Evolutionary conservation across 1,140 invertebrate species (phyloP).

Genomic region (Mactra quadrangularis): DNA sequence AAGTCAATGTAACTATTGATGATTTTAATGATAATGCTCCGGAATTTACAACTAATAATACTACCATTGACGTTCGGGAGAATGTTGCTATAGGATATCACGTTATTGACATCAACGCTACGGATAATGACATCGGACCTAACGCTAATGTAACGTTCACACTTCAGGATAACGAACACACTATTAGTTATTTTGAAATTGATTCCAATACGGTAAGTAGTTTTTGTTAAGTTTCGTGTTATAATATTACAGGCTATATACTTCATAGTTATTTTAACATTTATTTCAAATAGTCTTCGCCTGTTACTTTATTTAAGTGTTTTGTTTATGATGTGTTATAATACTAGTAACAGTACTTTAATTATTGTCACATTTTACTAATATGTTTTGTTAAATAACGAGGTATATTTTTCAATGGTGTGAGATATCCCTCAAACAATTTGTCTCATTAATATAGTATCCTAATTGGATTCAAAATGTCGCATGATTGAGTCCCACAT

Average conservation of each 20-base stretch:
- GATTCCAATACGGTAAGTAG: conserved; percentile 24
- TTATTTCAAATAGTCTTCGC: too few relatives aligned
- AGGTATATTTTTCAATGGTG: too few relatives aligned
- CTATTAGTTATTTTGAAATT: neutral
- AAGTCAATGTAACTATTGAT: conserved; percentile 26
- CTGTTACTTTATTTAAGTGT: too few relatives aligned
- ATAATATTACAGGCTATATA: neutral
- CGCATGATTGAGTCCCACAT: too few relatives aligned
- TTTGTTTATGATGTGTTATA: too few relatives aligned
- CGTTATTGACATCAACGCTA: conserved; percentile 20
- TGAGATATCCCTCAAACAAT: too few relatives aligned
- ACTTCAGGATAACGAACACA: neutral
- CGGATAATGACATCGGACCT: conserved; percentile 12
- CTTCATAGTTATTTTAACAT: neutral
- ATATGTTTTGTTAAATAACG: too few relatives aligned
- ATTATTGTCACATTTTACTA: too few relatives aligned
- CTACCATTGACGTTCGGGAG: neutral
- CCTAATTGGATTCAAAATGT: too few relatives aligned
- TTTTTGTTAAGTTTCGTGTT: neutral
- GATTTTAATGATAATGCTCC: conserved; percentile 58
- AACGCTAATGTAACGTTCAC: conserved; percentile 27
- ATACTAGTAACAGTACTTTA: too few relatives aligned
- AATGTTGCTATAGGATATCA: neutral
- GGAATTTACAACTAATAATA: neutral
- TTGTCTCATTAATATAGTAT: too few relatives aligned